Evolutionary conservation across 1,140 invertebrate species (phyloP).

Genomic region (Neoseiulus cucumeris): DNA sequence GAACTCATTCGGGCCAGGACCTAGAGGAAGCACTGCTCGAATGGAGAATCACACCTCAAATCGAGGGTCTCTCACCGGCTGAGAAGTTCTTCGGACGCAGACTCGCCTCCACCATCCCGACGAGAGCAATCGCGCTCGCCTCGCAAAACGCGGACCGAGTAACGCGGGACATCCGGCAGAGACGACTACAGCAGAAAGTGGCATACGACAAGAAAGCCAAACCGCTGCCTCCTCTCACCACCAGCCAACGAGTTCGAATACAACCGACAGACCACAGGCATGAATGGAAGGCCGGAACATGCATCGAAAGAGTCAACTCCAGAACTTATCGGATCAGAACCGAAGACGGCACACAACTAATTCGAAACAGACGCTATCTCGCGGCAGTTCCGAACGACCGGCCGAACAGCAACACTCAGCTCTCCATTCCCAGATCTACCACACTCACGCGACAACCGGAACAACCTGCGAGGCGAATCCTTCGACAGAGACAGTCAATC

Average conservation of each 20-base stretch:
- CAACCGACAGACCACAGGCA: background rate
- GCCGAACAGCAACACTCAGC: too few species aligned
- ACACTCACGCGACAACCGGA: too few species aligned
- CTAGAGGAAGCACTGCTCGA: too few species aligned
- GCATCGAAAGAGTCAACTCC: background rate
- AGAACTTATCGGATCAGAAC: background rate
- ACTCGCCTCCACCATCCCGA: background rate
- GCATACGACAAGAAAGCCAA: too few species aligned
- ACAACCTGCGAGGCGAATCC: too few species aligned
- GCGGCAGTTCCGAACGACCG: background rate
- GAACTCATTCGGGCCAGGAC: too few species aligned
- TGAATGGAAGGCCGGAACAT: background rate
- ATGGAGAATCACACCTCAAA: too few species aligned
- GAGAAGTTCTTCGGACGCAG: background rate
- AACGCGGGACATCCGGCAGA: background rate
- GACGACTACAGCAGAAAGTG: background rate
- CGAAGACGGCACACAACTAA: background rate
- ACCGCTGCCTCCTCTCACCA: too few species aligned
- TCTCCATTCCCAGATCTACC: too few species aligned
- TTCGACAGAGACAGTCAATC: too few species aligned
- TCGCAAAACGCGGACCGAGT: background rate
- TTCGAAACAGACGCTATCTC: background rate
- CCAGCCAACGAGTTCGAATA: too few species aligned
- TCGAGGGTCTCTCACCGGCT: background rate
- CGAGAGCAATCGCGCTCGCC: background rate